Evolutionary conservation across 2,113 vertebrate genomes (phyloP).

Genomic region (Aegypius monachus): DNA sequence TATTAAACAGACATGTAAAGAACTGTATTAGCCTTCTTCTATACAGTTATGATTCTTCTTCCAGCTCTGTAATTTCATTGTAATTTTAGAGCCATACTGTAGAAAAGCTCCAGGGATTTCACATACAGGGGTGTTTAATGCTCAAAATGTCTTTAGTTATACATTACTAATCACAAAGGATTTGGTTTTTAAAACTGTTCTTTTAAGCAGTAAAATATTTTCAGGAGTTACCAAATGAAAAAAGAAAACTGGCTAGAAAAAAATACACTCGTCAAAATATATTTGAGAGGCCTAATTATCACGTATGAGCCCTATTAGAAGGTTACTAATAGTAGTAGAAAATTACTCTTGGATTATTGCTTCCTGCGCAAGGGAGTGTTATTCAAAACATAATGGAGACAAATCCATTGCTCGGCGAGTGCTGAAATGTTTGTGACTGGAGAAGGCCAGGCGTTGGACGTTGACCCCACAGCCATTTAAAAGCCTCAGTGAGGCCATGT

Average conservation of each 20-base stretch:
- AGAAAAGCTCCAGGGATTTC: slow-evolving; percentile 21
- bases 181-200: background rate
- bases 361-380: background rate
- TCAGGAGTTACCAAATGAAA: background rate
- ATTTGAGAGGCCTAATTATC: background rate
- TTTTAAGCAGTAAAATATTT: slow-evolving; percentile 6
- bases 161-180: slow-evolving; percentile 35
- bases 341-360: slow-evolving; percentile 22
- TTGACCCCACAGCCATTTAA: background rate
- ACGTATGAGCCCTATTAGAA: background rate
- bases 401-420: background rate
- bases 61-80: background rate
- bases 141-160: slow-evolving; percentile 20
- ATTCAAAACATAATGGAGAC: background rate
- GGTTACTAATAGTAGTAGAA: background rate
- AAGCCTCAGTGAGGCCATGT: background rate
- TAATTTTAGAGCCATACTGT: background rate
- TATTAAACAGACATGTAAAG: background rate
- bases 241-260: background rate
- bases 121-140: slow-evolving; percentile 24
- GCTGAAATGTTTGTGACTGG: slow-evolving; percentile 12
- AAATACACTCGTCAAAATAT: background rate
- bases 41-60: background rate
- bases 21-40: background rate
- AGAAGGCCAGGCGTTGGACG: background rate